Evolutionary conservation across 2,113 vertebrate genomes (phyloP).

Genomic region (Sinosuthora webbiana): DNA sequence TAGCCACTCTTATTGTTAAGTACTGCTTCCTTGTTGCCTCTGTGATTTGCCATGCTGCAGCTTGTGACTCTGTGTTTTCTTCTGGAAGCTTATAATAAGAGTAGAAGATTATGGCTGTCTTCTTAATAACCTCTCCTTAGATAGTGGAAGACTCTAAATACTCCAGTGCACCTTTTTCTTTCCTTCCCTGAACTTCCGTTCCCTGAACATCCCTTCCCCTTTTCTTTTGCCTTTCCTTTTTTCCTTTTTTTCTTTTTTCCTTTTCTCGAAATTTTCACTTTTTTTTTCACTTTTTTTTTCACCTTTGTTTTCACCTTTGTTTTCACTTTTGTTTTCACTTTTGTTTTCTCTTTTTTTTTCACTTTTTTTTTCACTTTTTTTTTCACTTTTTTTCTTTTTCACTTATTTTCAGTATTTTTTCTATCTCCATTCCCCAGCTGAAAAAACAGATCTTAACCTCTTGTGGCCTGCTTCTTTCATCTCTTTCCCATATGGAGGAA

Average conservation of each 20-base stretch:
- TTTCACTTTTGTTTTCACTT: too few species aligned
- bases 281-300: rapidly evolving
- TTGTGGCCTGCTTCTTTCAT: neutral
- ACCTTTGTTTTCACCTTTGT: too few species aligned
- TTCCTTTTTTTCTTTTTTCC: too few species aligned
- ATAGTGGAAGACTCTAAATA: neutral
- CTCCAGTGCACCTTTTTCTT: rapidly evolving
- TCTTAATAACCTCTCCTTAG: neutral
- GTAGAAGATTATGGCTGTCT: neutral
- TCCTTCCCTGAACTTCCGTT: too few species aligned
- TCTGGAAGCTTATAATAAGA: neutral
- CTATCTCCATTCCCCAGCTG: neutral
- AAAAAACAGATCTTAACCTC: neutral
- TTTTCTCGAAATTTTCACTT: rapidly evolving
- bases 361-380: rapidly evolving
- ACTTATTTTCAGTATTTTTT: neutral
- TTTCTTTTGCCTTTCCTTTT: too few species aligned
- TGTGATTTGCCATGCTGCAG: neutral
- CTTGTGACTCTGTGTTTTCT: neutral
- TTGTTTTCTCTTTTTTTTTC: rapidly evolving
- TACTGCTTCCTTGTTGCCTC: neutral
- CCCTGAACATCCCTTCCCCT: too few species aligned
- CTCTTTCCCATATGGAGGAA: neutral
- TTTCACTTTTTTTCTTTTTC: neutral
- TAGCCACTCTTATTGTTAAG: neutral